Conservation (phyloP, 2,888 invertebrate genomes). For the Gandaritis pyraliata region DNA sequence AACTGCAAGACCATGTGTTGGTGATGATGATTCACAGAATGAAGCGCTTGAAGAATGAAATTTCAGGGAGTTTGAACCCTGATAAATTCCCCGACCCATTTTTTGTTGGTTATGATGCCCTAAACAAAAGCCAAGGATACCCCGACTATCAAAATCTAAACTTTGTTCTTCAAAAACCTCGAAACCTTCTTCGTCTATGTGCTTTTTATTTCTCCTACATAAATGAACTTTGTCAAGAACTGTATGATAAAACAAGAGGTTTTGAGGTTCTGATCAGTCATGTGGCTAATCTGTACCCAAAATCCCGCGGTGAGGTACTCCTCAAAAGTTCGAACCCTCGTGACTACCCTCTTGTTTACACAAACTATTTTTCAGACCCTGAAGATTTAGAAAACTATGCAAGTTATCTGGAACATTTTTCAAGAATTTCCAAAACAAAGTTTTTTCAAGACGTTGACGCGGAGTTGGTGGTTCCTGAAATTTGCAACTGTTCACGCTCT, state of each 20-base stretch:
- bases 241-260: conserved; percentile 6
- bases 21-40: conserved; percentile 50
- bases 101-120: conserved; percentile 70
- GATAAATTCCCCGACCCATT: conserved; percentile 49
- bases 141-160: conserved; percentile 50
- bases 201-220: conserved; percentile 11
- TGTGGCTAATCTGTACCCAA: conserved; percentile 2
- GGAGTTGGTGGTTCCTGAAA: conserved; percentile 11
- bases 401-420: conserved; percentile 10
- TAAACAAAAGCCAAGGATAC: conserved; percentile 80
- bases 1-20: conserved; percentile 73
- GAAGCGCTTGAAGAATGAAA: conserved; percentile 50
- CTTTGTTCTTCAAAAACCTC: conserved; percentile 5
- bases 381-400: conserved; percentile 16
- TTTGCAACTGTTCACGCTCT: conserved; percentile 9
- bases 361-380: conserved; percentile 7
- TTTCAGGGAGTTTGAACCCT: conserved; percentile 36
- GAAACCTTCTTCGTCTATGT: conserved; percentile 6
- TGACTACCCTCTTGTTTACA: conserved; percentile 11
- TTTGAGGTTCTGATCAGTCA: conserved; percentile 3
- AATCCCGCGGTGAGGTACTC: conserved; percentile 18
- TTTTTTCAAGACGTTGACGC: conserved; percentile 10
- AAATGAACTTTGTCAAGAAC: conserved; percentile 15
- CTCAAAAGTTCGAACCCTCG: conserved; percentile 14
- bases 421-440: conserved; percentile 2